Conservation (phyloP, 2,888 invertebrate species). For the Nomada goodeniana region DNA sequence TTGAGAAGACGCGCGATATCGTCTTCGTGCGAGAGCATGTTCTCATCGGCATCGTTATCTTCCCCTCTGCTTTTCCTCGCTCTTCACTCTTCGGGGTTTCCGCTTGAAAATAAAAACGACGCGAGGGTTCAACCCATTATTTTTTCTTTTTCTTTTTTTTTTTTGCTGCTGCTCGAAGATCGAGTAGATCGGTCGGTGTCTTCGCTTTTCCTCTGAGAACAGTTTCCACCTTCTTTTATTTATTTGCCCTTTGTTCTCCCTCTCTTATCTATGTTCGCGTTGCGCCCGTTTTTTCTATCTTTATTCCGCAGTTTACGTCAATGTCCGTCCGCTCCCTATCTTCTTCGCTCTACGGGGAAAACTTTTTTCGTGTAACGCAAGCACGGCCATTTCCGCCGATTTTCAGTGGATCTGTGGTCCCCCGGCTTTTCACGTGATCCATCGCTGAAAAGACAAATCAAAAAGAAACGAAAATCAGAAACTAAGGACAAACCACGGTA, state of each 20-base stretch:
- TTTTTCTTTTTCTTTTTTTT: constrained; percentile 30
- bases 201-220: constrained; percentile 6
- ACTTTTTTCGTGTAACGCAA: constrained; percentile 72
- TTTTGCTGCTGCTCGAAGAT: constrained; percentile 25
- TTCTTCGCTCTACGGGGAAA: constrained; percentile 40
- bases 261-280: background rate
- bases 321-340: constrained; percentile 4
- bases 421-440: constrained; percentile 74
- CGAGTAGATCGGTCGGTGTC: constrained; percentile 43
- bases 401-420: constrained; percentile 68
- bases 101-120: constrained; percentile 34
- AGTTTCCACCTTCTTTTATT: background rate
- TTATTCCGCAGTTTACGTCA: background rate
- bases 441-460: constrained; percentile 79
- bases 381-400: constrained; percentile 61
- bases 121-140: constrained; percentile 76
- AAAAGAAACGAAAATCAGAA: constrained; percentile 76
- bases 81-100: constrained; percentile 23
- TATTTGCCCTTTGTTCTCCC: background rate
- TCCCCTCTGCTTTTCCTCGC: constrained; percentile 14
- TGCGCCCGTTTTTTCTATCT: background rate
- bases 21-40: constrained; percentile 41
- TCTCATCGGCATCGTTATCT: constrained; percentile 55
- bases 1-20: constrained; percentile 39
- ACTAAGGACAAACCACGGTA: constrained; percentile 40